Base-by-base conservation (phyloP, 2,888 invertebrate genomes). In the Crioceris asparagi region DNA sequence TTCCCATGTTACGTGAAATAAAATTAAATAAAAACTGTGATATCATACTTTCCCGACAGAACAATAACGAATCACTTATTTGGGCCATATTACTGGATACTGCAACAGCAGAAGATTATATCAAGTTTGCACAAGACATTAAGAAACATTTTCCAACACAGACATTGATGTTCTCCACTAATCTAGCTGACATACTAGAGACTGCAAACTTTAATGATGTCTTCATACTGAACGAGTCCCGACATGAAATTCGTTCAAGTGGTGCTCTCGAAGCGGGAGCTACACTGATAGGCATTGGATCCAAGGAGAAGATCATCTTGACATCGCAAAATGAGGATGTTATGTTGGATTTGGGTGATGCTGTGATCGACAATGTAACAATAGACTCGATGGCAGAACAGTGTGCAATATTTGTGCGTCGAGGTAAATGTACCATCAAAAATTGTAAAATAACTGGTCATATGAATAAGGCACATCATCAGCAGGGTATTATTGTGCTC, bases 181-280 rank as follows among this genome's bases (percentile, higher is more conserved):
- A n/a, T n/a, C n/a, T n/a, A n/a, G n/a, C n/a, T n/a, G 54, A 61
- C 7, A 50, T 38, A 42, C 46, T 72, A 35, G 65, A 66, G 39
- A 45, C 46, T 23, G 61, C 67, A 3, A 64, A 63, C 33, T 38
- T 57, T 3, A 64, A 64, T 12, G 74, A 75, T 46, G 59, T 64
- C 12, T 62, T 75, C 39, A 52, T 72, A 29, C 45, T 77, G 16
- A 68, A 69, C 17, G 63, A 68, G 18, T 70, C 70, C 2, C 56
- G 53, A 7, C 71, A 76, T 53, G 52, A 52, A 2, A 65, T 77
- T 7, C 62, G 64, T 47, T 65, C 67, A 29, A 56, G 67, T 6
- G 70, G 70, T 23, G 69, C 66, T 29, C 55, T 76, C n/a, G 70
- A 68, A 51, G 59, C 68, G 46, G 71, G 70, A 7, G 70, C 70